Evolutionary conservation across 37 sponge, comb jelly and placozoan genomes (phyloP), one percentile per base, ranked within the genome.

Genomic region (Crambe crambe): DNA sequence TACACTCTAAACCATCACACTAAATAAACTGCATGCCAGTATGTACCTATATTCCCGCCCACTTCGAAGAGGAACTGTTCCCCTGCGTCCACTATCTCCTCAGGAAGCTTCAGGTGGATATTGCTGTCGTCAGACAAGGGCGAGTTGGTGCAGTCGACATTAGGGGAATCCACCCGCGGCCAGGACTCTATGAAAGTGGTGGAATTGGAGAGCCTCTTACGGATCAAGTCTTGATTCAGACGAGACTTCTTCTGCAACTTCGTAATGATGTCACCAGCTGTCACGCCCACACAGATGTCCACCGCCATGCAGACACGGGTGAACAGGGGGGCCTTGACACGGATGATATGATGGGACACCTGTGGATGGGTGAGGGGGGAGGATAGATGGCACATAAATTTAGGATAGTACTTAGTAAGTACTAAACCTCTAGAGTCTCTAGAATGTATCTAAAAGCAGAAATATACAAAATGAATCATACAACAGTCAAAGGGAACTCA

Each of bases 31-130:
- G n/a, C n/a, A n/a, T n/a, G n/a, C n/a, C n/a, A n/a, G n/a, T n/a
- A n/a, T n/a, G 75, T 56, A 92, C 93, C 89, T 32, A 92, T 92
- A 73, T 92, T 92, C 18, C 93, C 93, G 17, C 93, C 93, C n/a
- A 88, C 89, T 77, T 92, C 93, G 62, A 74, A 85, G 10, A 92
- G 69, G 57, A 87, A 84, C 79, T 85, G 86, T 36, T 92, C 77
- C 0, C 68, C 80, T 2, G 67, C 35, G 37, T 44, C 62, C 25
- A 78, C 79, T 21, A 77, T 75, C 25, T 72, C 67, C 0, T 73
- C 75, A 3, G 60, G 62, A 0, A n/a, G 41, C 37, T 37, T 34
- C 15, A 27, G 63, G 12, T 23, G 63, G n/a, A n/a, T n/a, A n/a
- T n/a, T n/a, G n/a, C n/a, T n/a, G n/a, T n/a, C n/a, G n/a, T n/a